Conservation (phyloP, 2,113 vertebrate species). For the Saccopteryx leptura region DNA sequence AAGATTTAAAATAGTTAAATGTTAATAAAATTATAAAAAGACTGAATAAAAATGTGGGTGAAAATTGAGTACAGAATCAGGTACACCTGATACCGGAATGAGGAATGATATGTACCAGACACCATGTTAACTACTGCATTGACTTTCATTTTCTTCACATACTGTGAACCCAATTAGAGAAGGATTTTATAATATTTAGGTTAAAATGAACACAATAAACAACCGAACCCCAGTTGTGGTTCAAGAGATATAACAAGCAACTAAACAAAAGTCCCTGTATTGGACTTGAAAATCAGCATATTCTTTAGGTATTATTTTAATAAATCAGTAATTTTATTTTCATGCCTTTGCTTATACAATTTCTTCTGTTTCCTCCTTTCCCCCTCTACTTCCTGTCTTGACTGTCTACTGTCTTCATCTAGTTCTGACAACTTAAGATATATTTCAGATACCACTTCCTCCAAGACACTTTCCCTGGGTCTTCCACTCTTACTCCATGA, state of each 20-base stretch:
- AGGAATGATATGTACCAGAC: neutral
- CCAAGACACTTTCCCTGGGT: neutral
- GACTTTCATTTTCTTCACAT: neutral
- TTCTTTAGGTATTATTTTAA: slow-evolving; percentile 12
- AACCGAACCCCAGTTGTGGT: neutral
- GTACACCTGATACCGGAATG: neutral
- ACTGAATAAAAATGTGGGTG: neutral
- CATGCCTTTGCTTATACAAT: neutral
- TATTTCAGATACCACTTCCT: neutral
- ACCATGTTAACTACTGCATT: neutral
- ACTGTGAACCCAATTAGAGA: neutral
- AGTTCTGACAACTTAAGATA: slow-evolving; percentile 21
- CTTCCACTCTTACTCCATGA: neutral
- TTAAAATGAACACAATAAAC: neutral
- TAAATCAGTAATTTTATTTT: slow-evolving; percentile 28
- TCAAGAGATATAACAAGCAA: neutral
- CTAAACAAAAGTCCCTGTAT: neutral
- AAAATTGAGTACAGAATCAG: neutral
- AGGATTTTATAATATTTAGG: neutral
- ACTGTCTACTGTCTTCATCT: neutral
- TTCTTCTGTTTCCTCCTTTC: neutral
- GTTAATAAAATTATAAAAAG: neutral
- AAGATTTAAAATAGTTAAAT: neutral
- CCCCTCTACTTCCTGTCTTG: neutral
- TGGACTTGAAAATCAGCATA: neutral